Base-by-base conservation (phyloP, 2,888 invertebrate species). In the Drosophila pegasa region DNA sequence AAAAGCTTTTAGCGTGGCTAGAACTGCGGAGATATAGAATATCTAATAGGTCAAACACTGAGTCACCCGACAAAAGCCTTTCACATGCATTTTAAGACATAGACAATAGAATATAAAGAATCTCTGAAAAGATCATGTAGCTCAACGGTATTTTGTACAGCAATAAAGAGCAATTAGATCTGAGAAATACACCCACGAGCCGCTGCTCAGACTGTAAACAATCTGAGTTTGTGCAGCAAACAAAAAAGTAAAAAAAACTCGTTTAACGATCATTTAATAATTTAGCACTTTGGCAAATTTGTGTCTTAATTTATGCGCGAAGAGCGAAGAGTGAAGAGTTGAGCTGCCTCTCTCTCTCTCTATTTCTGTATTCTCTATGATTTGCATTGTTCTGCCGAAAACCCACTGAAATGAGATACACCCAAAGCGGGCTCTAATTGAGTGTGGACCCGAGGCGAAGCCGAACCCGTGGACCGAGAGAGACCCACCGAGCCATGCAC, bases 241-340 rank as follows among this genome's bases (percentile, higher is more conserved):
- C 14, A 60, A 55, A 70, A 60, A 69, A 47, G 25, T 10, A 60
- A 69, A 38, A 55, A 71, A 73, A 69, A 73, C 65, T 58, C 57
- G 70, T 69, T 79, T 75, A 84, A 79, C 66, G 72, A 81, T 79
- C 83, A 87, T 84, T 83, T 87, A 87, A 87, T 81, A 84, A 84
- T 84, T 84, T 84, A 87, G 71, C 87, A 81, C 77, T 84, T 77
- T 81, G 68, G 71, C 69, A 69, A 87, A 83, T 79, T 77, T 77
- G 60, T 55, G 61, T 52, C 65, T 77, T 73, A 86, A 83, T 83
- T 80, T 71, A 75, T 69, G 82, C 68, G 78, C 66, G 65, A 68
- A 75, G 31, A 59, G 27, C n/a, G 43, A 9, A 18, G 66, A 38
- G 40, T 54, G 43, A 9, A 18, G 66, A 38, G 40, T 54, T 65